Evolutionary conservation across 2,797 vertebrate species (phyloP), one percentile per base, ranked within the genome.

Genomic region (Scolopax bukidnonensis): DNA sequence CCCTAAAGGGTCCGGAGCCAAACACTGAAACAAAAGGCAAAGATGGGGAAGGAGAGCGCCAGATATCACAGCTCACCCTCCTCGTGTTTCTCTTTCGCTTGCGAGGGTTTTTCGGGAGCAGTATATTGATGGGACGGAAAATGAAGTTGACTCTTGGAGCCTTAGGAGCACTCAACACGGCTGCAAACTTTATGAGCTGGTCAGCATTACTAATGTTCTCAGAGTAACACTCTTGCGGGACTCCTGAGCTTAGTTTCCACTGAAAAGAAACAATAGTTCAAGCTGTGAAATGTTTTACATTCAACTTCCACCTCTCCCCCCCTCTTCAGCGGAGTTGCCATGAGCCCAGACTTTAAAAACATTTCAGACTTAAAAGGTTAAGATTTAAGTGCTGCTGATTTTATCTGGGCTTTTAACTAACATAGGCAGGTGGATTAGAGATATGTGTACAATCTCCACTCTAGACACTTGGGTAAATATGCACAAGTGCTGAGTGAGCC

Each of bases 351-450:
- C 98, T 98, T 98, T 98, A 97, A 98, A 98, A 98, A 97, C 95
- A 98, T 98, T 98, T 98, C 97, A 98, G 98, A 98, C 97, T 98
- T 98, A 97, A 98, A 98, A 99, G 98, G 98, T 98, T 98, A 98
- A 99, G 98, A 99, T 99, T 98, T 98, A 98, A 98, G 98, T 98
- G 98, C 97, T 98, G 98, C 97, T 98, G 98, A 98, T 98, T 98
- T 98, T 98, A 98, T 98, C 98, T 98, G 97, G 97, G 98, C 98
- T 98, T 98, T 98, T 98, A 98, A 98, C 98, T 97, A 97, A 98
- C 98, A 98, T 95, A 98, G 98, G 98, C 98, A 98, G 98, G 98
- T 98, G 99, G 99, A 99, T 99, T 99, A 99, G 97, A 97, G 98
- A 98, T 98, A 98, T 98, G 98, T 99, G 98, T 98, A 98, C 98